Evolutionary conservation across 2,113 vertebrate genomes (phyloP).

Genomic region (Esox niger): DNA sequence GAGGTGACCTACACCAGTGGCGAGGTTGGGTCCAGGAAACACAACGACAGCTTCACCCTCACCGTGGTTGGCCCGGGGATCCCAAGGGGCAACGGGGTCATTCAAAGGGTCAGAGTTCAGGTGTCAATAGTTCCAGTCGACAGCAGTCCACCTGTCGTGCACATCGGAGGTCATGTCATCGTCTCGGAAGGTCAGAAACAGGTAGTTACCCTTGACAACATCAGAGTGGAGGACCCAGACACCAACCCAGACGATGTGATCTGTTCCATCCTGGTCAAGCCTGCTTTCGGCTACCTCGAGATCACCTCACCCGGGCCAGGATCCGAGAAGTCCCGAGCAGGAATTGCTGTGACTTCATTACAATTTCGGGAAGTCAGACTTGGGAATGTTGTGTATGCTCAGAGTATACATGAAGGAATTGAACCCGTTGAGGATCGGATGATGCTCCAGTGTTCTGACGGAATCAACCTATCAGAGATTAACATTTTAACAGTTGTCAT

Average conservation of each 20-base stretch:
- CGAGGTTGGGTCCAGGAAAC: slow-evolving; percentile 84
- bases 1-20: slow-evolving; percentile 84
- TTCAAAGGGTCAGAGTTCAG: slow-evolving; percentile 79
- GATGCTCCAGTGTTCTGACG: slow-evolving; percentile 91
- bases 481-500: slow-evolving; percentile 87
- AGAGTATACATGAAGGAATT: slow-evolving; percentile 89
- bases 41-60: slow-evolving; percentile 85
- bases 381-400: slow-evolving; percentile 89
- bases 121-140: slow-evolving; percentile 93
- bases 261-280: slow-evolving; percentile 89
- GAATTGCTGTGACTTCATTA: slow-evolving; percentile 89
- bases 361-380: slow-evolving; percentile 87
- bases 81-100: slow-evolving; percentile 79
- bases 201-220: slow-evolving; percentile 70
- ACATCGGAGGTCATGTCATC: slow-evolving; percentile 75
- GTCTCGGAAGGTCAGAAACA: slow-evolving; percentile 84
- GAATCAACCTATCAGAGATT: slow-evolving; percentile 89
- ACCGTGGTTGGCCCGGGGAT: slow-evolving; percentile 90
- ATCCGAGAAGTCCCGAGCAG: slow-evolving; percentile 92
- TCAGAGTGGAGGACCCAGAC: slow-evolving; percentile 82
- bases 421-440: slow-evolving; percentile 94
- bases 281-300: slow-evolving; percentile 87
- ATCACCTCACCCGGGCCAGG: slow-evolving; percentile 94
- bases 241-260: slow-evolving; percentile 85
- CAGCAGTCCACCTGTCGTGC: slow-evolving; percentile 84